phyloP scores from a whole-genome alignment of 2,888 invertebrate species.

The Trisateles emortualis region DNA sequence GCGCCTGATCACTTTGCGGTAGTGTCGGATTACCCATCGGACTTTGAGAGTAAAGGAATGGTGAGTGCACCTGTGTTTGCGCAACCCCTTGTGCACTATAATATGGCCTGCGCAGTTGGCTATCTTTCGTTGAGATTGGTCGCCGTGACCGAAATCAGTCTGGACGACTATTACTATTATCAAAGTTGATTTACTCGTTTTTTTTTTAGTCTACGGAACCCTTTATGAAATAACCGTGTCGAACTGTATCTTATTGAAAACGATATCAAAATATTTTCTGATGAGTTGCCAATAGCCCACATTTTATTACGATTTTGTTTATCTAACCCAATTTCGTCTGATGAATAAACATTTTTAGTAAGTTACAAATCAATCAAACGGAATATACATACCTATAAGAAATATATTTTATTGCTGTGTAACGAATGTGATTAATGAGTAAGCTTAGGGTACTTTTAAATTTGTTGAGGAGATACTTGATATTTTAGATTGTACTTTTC shows the following conservation, averaged over 20 bases:
- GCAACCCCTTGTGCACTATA: no score
- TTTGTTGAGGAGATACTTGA: neutral
- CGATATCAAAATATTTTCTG: neutral
- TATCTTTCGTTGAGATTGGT: no score
- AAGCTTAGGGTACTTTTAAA: neutral
- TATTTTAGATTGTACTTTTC: neutral
- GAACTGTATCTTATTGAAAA: neutral
- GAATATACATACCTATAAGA: neutral
- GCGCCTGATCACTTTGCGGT: no score
- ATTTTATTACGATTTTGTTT: neutral
- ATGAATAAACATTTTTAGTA: neutral
- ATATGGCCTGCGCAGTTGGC: no score
- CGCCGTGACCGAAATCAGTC: no score
- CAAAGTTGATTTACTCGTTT: no score
- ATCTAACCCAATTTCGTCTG: neutral
- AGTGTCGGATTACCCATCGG: no score
- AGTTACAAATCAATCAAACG: constrained; percentile 1
- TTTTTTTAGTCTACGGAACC: no score
- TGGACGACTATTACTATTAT: no score
- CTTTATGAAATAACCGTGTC: no score
- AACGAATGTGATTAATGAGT: constrained; percentile 32
- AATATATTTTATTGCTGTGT: neutral
- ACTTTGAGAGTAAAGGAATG: no score
- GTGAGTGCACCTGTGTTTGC: no score
- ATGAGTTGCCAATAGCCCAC: neutral